Percentiles rank a stretch among this genome's conserved stretches.
Conservation (phyloP, 2,113 vertebrate genomes). For the Sceloporus tristichus region DNA sequence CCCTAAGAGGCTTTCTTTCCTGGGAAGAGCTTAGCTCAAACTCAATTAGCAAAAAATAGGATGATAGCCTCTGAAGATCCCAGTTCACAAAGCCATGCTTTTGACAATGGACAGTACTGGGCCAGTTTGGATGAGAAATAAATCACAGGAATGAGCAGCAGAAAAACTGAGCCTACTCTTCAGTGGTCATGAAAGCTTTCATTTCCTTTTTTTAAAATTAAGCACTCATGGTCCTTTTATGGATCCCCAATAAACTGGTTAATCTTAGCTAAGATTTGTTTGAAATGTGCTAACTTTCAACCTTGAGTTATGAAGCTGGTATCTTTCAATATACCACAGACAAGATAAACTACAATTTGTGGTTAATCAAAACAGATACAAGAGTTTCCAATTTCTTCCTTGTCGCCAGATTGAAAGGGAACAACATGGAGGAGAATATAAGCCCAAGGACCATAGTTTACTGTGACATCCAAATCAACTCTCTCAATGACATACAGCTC, state of each 20-base stretch:
- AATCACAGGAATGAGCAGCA: background rate
- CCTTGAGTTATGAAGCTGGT: background rate
- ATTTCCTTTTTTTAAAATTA: background rate
- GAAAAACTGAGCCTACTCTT: background rate
- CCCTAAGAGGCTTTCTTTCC: constrained; percentile 72
- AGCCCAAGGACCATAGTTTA: background rate
- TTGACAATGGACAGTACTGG: constrained; percentile 1
- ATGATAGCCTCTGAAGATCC: constrained; percentile 70
- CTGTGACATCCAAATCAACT: background rate
- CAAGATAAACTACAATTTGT: background rate
- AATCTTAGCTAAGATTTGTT: background rate
- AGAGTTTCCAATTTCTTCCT: background rate
- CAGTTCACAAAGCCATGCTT: constrained; percentile 26
- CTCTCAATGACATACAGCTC: accelerated
- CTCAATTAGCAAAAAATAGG: constrained; percentile 76
- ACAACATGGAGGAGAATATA: background rate
- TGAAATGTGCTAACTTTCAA: background rate
- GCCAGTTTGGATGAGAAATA: background rate
- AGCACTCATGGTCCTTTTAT: background rate
- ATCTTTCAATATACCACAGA: background rate
- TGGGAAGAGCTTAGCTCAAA: constrained; percentile 80
- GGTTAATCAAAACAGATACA: background rate
- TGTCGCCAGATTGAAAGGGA: background rate
- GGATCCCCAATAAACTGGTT: background rate
- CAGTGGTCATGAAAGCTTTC: background rate